Percentiles rank a stretch among this genome's conserved stretches.
phyloP scores from a whole-genome alignment of 2,797 vertebrate species.

The Eulemur coronatus region DNA sequence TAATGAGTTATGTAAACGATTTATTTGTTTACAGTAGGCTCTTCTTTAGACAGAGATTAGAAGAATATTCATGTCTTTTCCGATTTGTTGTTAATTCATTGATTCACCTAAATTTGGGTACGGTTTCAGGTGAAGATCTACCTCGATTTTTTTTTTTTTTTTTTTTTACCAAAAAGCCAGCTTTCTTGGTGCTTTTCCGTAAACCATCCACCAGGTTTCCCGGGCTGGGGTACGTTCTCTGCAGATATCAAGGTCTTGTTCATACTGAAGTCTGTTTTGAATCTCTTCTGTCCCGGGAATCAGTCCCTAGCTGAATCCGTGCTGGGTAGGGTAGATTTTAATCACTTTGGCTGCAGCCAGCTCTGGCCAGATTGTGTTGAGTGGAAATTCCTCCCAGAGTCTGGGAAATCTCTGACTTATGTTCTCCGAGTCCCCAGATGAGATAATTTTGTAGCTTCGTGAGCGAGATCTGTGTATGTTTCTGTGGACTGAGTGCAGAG shows the following conservation, averaged over 20 bases:
- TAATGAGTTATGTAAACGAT: neutral
- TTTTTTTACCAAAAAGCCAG: neutral
- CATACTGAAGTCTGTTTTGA: rapidly evolving
- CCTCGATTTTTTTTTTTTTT: neutral
- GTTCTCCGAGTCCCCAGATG: neutral
- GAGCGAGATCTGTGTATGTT: neutral
- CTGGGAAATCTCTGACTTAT: neutral
- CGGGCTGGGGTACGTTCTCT: neutral
- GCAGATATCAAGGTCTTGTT: rapidly evolving
- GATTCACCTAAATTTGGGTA: neutral
- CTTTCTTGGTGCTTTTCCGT: neutral
- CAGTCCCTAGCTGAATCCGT: neutral
- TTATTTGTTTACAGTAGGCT: neutral
- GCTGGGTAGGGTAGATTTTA: neutral
- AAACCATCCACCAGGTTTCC: neutral
- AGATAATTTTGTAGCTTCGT: neutral
- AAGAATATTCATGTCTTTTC: neutral
- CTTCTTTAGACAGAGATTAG: neutral
- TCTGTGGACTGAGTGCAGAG: rapidly evolving
- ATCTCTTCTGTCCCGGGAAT: rapidly evolving
- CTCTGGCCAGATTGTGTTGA: neutral
- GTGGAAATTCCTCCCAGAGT: neutral
- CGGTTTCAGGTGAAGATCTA: neutral
- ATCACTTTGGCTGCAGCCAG: neutral
- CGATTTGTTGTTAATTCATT: neutral